Percentiles rank a stretch among this genome's conserved stretches.
Evolutionary conservation across 2,888 invertebrate genomes (phyloP).

Genomic region (Pollenia amentaria): DNA sequence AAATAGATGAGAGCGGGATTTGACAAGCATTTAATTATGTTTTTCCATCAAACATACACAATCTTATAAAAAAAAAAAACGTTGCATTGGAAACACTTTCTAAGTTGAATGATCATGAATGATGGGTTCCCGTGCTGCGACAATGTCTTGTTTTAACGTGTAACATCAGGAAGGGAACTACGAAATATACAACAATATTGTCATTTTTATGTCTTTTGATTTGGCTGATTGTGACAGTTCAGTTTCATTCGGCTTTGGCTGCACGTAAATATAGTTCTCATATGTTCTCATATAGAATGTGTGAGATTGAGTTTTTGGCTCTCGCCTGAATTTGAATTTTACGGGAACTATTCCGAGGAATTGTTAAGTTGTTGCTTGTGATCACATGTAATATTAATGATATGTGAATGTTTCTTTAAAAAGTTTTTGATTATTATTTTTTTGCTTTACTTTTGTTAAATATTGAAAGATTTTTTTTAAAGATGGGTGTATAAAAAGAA

Average conservation of each 20-base stretch:
- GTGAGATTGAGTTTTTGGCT: conserved; percentile 23
- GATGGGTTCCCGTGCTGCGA: conserved; percentile 67
- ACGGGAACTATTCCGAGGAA: conserved; percentile 36
- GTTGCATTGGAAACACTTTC: conserved; percentile 44
- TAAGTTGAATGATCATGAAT: conserved; percentile 68
- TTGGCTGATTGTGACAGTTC: conserved; percentile 63
- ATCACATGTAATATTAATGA: conserved; percentile 72
- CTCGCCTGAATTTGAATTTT: conserved; percentile 27
- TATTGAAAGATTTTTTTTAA: conserved; percentile 28
- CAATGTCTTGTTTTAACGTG: conserved; percentile 61
- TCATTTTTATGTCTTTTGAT: conserved; percentile 62
- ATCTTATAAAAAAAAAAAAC: conserved; percentile 16
- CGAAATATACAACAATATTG: conserved; percentile 26
- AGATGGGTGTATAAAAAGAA: conserved; percentile 9
- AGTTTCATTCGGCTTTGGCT: conserved; percentile 10
- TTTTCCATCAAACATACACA: conserved; percentile 51
- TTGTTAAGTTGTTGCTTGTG: conserved; percentile 73
- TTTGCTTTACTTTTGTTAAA: conserved; percentile 1
- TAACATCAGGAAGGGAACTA: conserved; percentile 31
- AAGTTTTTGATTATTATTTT: background rate
- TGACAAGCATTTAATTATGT: conserved; percentile 77
- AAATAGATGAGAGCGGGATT: conserved; percentile 76
- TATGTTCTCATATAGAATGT: background rate
- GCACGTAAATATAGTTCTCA: no score
- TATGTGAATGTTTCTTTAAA: conserved; percentile 67